Conservation (phyloP, 2,797 vertebrate genomes). For the Melanotaenia nigrans region DNA sequence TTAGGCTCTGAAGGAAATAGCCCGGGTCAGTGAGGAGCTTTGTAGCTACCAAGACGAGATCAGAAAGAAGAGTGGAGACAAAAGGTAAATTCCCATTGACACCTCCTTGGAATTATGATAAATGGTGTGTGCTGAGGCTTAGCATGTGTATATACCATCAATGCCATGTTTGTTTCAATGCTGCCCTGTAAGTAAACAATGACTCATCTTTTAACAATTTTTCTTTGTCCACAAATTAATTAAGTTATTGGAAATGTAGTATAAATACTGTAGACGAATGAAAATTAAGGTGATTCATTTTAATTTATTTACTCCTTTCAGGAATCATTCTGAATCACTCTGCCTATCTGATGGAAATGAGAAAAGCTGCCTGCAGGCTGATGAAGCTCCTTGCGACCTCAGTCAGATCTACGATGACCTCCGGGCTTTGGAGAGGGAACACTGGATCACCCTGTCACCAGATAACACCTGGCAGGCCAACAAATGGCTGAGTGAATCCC, state of each 20-base stretch:
- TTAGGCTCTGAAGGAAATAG: slow-evolving; percentile 97
- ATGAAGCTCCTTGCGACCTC: slow-evolving; percentile 69
- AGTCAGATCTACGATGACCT: slow-evolving; percentile 80
- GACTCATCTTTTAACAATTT: neutral
- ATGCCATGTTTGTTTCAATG: slow-evolving; percentile 4
- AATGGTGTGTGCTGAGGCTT: slow-evolving; percentile 4
- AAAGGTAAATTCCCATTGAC: slow-evolving; percentile 81
- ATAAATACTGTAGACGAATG: neutral
- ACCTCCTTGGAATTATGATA: slow-evolving; percentile 7
- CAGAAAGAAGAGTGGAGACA: slow-evolving; percentile 85
- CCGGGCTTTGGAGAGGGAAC: slow-evolving; percentile 78
- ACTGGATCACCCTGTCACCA: slow-evolving; percentile 80
- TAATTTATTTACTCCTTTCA: slow-evolving; percentile 42
- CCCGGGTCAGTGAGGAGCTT: slow-evolving; percentile 95
- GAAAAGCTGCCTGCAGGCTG: slow-evolving; percentile 65
- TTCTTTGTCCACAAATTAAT: neutral
- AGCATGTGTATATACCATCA: neutral
- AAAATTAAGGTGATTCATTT: neutral
- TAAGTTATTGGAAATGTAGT: neutral
- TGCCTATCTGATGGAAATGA: slow-evolving; percentile 76
- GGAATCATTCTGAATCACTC: slow-evolving; percentile 65
- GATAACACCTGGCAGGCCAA: slow-evolving; percentile 64
- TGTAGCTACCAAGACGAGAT: slow-evolving; percentile 98
- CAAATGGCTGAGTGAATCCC: slow-evolving; percentile 49
- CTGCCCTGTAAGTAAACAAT: neutral